Percentiles rank a stretch among this genome's conserved stretches.
Evolutionary conservation across 1,140 invertebrate species (phyloP).

Genomic region (Lepidurus apus): DNA sequence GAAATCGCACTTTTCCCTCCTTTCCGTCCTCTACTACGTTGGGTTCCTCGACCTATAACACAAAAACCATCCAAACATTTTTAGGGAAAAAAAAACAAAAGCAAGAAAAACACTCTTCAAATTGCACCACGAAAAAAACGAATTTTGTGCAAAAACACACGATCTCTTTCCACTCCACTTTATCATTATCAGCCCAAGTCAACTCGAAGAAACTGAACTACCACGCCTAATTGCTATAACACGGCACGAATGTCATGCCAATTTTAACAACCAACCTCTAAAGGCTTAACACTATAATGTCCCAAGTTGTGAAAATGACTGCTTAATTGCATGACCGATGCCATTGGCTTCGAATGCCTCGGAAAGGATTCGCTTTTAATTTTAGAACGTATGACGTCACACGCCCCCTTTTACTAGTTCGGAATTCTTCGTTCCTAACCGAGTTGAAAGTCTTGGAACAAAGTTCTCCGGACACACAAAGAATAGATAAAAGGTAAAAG

Average conservation of each 20-base stretch:
- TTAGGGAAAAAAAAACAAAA: background rate
- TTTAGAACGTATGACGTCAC: conserved; percentile 1
- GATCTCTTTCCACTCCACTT: too few relatives aligned
- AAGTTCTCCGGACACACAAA: background rate
- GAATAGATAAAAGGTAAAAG: background rate
- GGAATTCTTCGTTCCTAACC: background rate
- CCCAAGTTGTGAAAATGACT: too few relatives aligned
- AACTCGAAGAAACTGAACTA: too few relatives aligned
- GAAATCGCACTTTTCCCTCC: conserved; percentile 13
- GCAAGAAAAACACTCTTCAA: background rate
- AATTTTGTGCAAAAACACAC: too few relatives aligned
- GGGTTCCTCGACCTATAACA: conserved; percentile 7
- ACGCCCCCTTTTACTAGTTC: background rate
- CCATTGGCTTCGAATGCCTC: too few relatives aligned
- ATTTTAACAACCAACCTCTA: too few relatives aligned
- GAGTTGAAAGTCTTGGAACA: background rate
- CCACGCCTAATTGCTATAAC: too few relatives aligned
- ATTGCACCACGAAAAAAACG: background rate
- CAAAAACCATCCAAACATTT: background rate
- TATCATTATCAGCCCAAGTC: too few relatives aligned
- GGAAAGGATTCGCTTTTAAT: background rate
- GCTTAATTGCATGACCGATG: too few relatives aligned
- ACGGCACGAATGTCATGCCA: too few relatives aligned
- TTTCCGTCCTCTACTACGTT: conserved; percentile 7
- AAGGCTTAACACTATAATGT: too few relatives aligned